Evolutionary conservation across 2,113 vertebrate genomes (phyloP), one percentile per base, ranked within the genome.

Genomic region (Microtus pennsylvanicus): DNA sequence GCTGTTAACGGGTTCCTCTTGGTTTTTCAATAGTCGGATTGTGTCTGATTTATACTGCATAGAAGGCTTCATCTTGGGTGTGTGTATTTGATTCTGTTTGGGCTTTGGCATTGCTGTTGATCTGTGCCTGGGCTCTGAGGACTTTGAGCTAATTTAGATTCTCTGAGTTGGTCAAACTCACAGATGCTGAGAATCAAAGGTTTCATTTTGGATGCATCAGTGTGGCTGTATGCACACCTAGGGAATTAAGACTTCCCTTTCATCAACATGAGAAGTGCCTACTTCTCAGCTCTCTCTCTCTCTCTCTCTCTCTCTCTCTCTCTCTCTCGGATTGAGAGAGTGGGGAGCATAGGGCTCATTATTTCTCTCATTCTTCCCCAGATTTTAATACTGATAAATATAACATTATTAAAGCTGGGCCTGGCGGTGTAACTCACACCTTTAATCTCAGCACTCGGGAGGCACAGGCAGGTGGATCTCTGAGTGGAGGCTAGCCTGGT

Each of bases 1-100:
- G 94, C 97, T 98, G 13, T 98, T 94, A 19, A 98, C 98, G 97
- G 99, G 99, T 99, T 95, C 96, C 97, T 96, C 65, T 69, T 50
- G 91, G 26, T 83, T 94, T 75, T 38, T 83, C 55, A 33, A 2
- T 10, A 38, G 69, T 24, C 8, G 26, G 5, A 21, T 12, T 70
- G 5, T 77, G 5, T 87, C 61, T 88, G n/a, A 72, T 70, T 65
- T 76, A 47, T 26, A 19, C 14, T 38, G 8, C 63, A 7, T 12
- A 38, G 74, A 47, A 82, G 45, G 38, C 77, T 93, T 86, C 80
- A 55, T 61, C 77, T 87, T 33, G 24, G 5, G 4, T 65, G 9
- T 55, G 11, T 61, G 24, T 7, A 92, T 93, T 86, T 47, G 75
- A 69, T 78, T 89, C 14, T 81, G 42, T 74, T 47, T 30, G n/a